phyloP scores from a whole-genome alignment of 37 sponge, comb jelly and placozoan genomes.

The Oopsacas minuta region DNA sequence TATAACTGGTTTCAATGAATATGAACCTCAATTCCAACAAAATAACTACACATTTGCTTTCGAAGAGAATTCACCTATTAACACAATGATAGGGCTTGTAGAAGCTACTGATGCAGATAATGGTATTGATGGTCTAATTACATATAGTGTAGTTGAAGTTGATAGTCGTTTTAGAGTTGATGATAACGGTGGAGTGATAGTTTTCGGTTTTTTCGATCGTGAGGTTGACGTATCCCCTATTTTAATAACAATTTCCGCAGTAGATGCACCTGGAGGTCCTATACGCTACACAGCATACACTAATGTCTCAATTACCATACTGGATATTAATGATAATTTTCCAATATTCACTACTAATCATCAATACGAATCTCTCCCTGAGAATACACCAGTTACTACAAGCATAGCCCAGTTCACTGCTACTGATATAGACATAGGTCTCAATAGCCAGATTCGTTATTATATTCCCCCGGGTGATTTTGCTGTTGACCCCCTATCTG shows the following conservation, averaged over 20 bases:
- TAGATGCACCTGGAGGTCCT: neutral
- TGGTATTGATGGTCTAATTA: neutral
- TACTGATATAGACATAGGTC: neutral
- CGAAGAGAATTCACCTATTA: neutral
- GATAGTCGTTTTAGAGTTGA: neutral
- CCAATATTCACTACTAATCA: neutral
- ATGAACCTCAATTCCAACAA: neutral
- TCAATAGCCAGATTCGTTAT: neutral
- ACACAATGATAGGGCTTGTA: neutral
- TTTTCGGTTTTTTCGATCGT: neutral
- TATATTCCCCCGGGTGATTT: neutral
- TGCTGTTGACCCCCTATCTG: neutral
- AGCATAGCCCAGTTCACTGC: neutral
- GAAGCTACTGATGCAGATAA: neutral
- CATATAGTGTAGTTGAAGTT: neutral
- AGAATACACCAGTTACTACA: neutral
- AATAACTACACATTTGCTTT: neutral
- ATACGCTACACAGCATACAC: neutral
- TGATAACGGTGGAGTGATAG: neutral
- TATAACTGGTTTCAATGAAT: neutral
- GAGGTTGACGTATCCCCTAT: neutral
- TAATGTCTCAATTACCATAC: neutral
- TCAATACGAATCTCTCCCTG: neutral
- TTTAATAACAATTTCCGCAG: neutral
- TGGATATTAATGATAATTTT: neutral